phyloP scores from a whole-genome alignment of 2,888 invertebrate genomes.

The Nemurella pictetii region DNA sequence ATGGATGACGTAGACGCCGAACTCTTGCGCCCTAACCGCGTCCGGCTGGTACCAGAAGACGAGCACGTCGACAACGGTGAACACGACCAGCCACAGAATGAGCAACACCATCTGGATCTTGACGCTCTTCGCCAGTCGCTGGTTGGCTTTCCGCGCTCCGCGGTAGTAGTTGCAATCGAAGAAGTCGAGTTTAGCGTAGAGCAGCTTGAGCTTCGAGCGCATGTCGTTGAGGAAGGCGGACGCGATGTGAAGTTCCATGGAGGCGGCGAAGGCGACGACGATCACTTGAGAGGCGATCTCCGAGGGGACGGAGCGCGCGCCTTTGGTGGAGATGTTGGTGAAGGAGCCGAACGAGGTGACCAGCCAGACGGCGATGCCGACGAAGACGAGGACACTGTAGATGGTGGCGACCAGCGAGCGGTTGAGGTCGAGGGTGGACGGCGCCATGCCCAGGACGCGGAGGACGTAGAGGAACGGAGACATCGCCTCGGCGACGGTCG shows the following conservation, averaged over 20 bases:
- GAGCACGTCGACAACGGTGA: no score
- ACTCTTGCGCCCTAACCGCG: no score
- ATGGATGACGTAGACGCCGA: no score
- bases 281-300: no score
- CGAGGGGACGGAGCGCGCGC: no score
- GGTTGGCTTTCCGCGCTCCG: background rate
- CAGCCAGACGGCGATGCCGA: background rate
- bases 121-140: background rate
- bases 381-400: background rate
- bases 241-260: background rate
- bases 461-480: background rate
- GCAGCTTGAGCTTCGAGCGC: background rate
- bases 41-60: no score
- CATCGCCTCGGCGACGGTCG: background rate
- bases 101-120: background rate
- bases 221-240: background rate
- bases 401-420: background rate
- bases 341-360: background rate
- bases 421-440: background rate
- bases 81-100: no score
- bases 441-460: background rate
- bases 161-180: background rate
- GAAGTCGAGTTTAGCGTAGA: background rate
- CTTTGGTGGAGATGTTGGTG: background rate
- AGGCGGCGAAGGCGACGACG: background rate